Base-by-base conservation (phyloP, 2,797 vertebrate species). In the Coilia nasus region DNA sequence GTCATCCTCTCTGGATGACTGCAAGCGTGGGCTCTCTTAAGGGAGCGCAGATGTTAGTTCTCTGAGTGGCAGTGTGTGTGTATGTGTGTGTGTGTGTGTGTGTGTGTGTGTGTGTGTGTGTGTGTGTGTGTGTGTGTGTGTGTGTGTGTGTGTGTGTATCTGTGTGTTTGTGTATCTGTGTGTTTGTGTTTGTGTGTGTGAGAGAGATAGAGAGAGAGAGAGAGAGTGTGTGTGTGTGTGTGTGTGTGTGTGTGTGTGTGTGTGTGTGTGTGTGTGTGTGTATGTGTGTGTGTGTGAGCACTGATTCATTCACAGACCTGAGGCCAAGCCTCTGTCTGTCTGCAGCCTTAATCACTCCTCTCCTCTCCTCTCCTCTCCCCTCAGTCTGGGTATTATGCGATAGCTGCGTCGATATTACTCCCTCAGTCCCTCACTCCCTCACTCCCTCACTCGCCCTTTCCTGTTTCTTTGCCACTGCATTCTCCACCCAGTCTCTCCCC, bases 61-160 rank as follows among this genome's bases (percentile, higher is more conserved):
- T 62, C 12, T 71, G 81, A 82, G 6, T 21, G 46, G 82, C 23
- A 89, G 84, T 85, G 85, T 89, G 62, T 81, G 23, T 84, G 85
- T 84, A 9, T 21, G 28, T 62, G 62, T 35, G 25, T 62, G 71
- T 86, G 28, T 46, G 62, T 71, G 28, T 88, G 81, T 82, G 67
- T 28, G 59, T 71, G 41, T 56, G 44, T 86, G 21, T 83, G 81
- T 67, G 44, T 9, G 60, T 83, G 28, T 54, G 7, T 86, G 56
- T 60, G 62, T 67, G 57, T 14, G 7, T 54, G 59, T 9, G 81
- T 56, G 75, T 84, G 35, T 86, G 59, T 84, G 31, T 56, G 86
- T 14, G 50, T 41, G 2, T 54, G 50, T 14, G 9, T 3, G 14
- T 54, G 50, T 54, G 50, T 54, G 50, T 14, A 14, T 47, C 4